Conservation (phyloP, 2,113 vertebrate genomes). For the Brienomyrus longianalis region DNA sequence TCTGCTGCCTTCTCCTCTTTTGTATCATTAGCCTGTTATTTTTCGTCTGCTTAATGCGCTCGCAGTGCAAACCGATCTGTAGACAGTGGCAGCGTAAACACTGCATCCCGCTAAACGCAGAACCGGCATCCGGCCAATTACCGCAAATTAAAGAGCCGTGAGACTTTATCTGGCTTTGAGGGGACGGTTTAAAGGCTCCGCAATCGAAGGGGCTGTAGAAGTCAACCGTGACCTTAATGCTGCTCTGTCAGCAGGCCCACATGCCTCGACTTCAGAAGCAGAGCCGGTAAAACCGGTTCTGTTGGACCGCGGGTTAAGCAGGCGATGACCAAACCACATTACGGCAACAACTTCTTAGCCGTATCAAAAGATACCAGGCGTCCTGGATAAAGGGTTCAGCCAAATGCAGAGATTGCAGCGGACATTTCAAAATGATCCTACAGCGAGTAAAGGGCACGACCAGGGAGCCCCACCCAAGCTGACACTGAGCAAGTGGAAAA, state of each 20-base stretch:
- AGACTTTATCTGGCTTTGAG: neutral
- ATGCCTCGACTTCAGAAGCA: neutral
- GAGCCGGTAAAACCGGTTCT: neutral
- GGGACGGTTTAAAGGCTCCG: neutral
- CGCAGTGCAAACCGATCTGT: neutral
- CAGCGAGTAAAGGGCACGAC: neutral
- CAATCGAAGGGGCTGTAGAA: neutral
- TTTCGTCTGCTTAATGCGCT: neutral
- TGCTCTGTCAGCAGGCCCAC: neutral
- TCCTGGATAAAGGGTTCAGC: neutral
- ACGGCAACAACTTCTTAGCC: neutral
- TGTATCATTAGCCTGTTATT: neutral
- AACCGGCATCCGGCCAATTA: neutral
- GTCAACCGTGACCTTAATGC: neutral
- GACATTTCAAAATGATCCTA: neutral
- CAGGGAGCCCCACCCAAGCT: neutral
- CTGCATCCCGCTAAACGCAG: neutral
- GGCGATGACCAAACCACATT: neutral
- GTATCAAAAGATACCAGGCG: neutral
- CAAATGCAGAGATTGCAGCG: neutral
- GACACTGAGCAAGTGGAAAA: neutral
- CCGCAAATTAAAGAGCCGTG: neutral
- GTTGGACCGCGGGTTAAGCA: neutral
- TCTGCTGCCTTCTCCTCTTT: neutral
- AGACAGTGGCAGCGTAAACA: neutral